phyloP scores from a whole-genome alignment of 2,888 invertebrate genomes.

The Cacoxenus indagator region DNA sequence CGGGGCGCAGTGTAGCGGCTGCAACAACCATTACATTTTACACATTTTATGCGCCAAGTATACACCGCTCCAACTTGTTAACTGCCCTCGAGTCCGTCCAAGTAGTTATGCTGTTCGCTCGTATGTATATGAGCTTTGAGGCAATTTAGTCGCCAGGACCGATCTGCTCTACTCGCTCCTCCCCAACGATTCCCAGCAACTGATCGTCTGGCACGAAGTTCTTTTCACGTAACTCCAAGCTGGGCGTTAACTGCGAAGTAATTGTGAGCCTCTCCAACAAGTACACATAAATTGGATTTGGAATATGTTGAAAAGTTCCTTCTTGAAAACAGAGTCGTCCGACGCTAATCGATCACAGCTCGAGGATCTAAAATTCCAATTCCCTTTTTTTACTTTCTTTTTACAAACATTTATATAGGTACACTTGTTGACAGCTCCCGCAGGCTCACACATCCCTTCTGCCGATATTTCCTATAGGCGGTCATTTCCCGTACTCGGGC shows the following conservation, averaged over 20 bases:
- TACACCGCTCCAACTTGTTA: slow-evolving; percentile 58
- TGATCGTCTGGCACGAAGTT: slow-evolving; percentile 38
- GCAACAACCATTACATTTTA: slow-evolving; percentile 57
- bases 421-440: too few species aligned
- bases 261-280: slow-evolving; percentile 60
- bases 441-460: too few species aligned
- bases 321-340: slow-evolving; percentile 51
- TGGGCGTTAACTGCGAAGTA: slow-evolving; percentile 62
- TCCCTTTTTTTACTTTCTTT: too few species aligned
- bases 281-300: slow-evolving; percentile 64
- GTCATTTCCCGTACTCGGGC: too few species aligned
- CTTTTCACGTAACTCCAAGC: slow-evolving; percentile 46
- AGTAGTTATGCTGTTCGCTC: slow-evolving; percentile 22
- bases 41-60: slow-evolving; percentile 40
- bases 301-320: slow-evolving; percentile 63
- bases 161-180: slow-evolving; percentile 42
- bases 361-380: background rate
- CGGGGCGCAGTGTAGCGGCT: slow-evolving; percentile 47
- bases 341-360: background rate
- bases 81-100: slow-evolving; percentile 46
- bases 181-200: background rate
- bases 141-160: slow-evolving; percentile 60
- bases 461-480: too few species aligned
- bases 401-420: too few species aligned
- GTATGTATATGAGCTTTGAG: slow-evolving; percentile 43